Evolutionary conservation across 2,888 invertebrate species (phyloP), one percentile per base, ranked within the genome.

Genomic region (Lomographa bimaculata): DNA sequence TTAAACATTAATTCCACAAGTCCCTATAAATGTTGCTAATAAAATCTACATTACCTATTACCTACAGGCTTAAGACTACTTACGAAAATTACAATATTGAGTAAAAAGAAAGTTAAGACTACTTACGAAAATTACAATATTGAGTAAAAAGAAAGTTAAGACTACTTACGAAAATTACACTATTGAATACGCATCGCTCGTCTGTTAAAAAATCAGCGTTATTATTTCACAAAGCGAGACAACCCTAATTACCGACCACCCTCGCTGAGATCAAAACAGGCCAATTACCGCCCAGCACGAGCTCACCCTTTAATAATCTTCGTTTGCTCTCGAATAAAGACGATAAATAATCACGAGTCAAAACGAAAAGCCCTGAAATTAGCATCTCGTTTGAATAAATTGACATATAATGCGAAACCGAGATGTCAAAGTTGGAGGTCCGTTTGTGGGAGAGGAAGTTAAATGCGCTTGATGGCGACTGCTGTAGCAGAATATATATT

Each of bases 341-440:
- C 28, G 66, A 76, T 79, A 79, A 81, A 78, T 79, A 82, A 84
- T 82, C 74, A 83, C 77, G 77, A 77, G 79, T 66, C 60, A 63
- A 68, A 70, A 66, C 68, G 74, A 73, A 77, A 74, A 77, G 77
- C 73, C 77, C 67, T 66, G 65, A 71, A 79, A 83, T 86, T 85
- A 83, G 68, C 84, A 84, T 84, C 61, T 81, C 76, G 76, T 85
- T 84, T 77, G 82, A 78, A 81, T 82, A 84, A 83, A 85, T 84
- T 84, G 77, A 64, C 74, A 68, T 64, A 67, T 77, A 77, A 79
- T 79, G 66, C 61, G 71, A 71, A 73, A 70, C 60, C 57, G 66
- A 65, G 69, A 66, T 73, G 72, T 57, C 64, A 63, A 65, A 71
- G 61, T 71, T 71, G 62, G 51, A 46, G 41, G 58, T 41, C 56